These are phyloP conservation scores for Eufriesea mexicana DNA, from an alignment of 1,140 invertebrate species.

Conservation along the genomic window DNA sequence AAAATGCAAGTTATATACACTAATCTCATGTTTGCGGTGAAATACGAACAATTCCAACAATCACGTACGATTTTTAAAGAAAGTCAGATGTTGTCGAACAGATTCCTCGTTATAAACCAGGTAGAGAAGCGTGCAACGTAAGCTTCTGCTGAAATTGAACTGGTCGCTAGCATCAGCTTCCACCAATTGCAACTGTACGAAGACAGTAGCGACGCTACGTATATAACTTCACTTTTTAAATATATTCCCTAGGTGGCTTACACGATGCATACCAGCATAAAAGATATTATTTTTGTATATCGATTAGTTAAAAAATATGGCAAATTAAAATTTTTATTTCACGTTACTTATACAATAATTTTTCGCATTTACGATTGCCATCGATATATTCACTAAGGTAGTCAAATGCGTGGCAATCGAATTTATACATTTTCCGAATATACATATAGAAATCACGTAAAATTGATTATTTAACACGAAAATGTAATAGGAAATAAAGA, in stretches of 20 bases:
- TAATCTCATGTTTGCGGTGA: conserved; percentile 19
- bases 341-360: no score
- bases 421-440: no score
- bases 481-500: no score
- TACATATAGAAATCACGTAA: no score
- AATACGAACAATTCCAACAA: not conserved
- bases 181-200: conserved; percentile 37
- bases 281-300: not conserved
- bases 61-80: not conserved
- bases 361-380: not conserved
- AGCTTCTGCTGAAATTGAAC: conserved; percentile 36
- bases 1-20: not conserved
- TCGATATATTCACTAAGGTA: not conserved
- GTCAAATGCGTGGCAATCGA: no score
- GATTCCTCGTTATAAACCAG: not conserved
- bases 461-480: no score
- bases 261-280: not conserved
- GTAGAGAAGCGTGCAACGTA: conserved; percentile 9
- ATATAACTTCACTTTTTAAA: conserved; percentile 15
- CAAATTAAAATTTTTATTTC: not conserved
- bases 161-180: conserved; percentile 25
- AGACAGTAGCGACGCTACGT: conserved; percentile 46
- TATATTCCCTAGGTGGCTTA: conserved; percentile 16
- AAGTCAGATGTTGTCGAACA: not conserved
- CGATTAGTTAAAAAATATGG: not conserved